phyloP scores from a whole-genome alignment of 2,888 invertebrate genomes.

The Chrysolina oricalcia region DNA sequence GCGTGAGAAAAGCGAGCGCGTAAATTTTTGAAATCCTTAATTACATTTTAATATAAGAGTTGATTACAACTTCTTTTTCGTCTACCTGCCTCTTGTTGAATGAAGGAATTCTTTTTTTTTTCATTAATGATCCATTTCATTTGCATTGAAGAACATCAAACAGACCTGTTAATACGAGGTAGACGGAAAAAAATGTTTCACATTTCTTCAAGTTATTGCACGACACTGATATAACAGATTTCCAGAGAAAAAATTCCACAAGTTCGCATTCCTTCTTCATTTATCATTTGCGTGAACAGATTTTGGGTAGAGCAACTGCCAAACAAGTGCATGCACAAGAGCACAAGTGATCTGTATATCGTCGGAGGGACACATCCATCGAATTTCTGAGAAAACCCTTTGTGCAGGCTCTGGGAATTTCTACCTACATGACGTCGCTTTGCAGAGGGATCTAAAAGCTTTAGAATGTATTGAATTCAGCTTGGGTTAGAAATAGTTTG shows the following conservation, averaged over 20 bases:
- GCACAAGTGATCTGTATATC: constrained; percentile 26
- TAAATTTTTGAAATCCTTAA: too few relatives aligned
- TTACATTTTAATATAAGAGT: too few relatives aligned
- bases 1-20: too few relatives aligned
- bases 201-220: too few relatives aligned
- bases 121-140: too few relatives aligned
- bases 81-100: too few relatives aligned
- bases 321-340: constrained; percentile 31
- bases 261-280: constrained; percentile 1
- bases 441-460: neutral
- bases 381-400: constrained; percentile 16
- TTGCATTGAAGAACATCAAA: too few relatives aligned
- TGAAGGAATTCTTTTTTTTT: too few relatives aligned
- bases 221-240: neutral
- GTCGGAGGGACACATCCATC: constrained; percentile 13
- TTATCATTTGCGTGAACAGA: constrained; percentile 12
- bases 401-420: constrained; percentile 23
- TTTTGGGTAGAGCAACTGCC: constrained; percentile 22
- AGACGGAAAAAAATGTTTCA: too few relatives aligned
- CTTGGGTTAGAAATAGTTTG: neutral
- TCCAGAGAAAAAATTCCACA: neutral
- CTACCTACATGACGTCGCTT: constrained; percentile 13
- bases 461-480: constrained; percentile 15
- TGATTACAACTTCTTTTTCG: too few relatives aligned
- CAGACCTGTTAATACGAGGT: too few relatives aligned